Conservation (phyloP, 1,140 invertebrate genomes). For the Caligus rogercresseyi region DNA sequence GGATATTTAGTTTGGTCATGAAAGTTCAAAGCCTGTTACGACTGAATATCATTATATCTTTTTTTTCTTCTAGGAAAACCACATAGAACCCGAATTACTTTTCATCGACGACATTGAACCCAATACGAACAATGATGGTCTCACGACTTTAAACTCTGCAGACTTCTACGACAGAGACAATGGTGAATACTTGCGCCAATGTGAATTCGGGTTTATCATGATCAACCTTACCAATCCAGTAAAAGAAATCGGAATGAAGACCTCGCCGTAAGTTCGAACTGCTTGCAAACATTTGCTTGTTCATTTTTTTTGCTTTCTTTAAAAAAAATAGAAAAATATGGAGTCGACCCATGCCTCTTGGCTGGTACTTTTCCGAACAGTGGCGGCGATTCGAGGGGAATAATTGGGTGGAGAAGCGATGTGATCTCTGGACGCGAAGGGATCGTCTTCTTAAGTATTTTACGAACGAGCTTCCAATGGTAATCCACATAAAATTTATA, state of each 20-base stretch:
- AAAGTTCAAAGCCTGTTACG: no score
- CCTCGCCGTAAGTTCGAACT: conserved; percentile 52
- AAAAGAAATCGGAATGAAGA: conserved; percentile 43
- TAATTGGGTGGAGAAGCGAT: conserved; percentile 58
- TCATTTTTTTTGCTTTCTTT: neutral
- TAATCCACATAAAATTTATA: neutral
- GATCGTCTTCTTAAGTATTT: conserved; percentile 73
- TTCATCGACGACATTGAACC: conserved; percentile 40
- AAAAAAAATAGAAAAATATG: conserved; percentile 56
- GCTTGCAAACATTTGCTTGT: neutral
- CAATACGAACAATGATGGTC: conserved; percentile 23
- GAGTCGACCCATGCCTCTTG: conserved; percentile 74
- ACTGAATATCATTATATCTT: no score
- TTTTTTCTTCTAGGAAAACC: conserved; percentile 52
- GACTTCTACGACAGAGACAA: conserved; percentile 49
- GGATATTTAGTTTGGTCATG: no score
- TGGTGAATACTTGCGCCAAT: conserved; percentile 39
- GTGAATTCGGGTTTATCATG: conserved; percentile 72
- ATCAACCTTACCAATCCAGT: conserved; percentile 64
- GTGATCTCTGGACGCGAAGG: conserved; percentile 68
- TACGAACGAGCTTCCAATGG: conserved; percentile 42
- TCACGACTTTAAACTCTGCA: conserved; percentile 45
- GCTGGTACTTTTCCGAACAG: conserved; percentile 74
- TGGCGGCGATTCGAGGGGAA: conserved; percentile 50
- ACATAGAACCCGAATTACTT: conserved; percentile 45